Conservation (phyloP, 2,113 vertebrate species). For the Oryzias celebensis region DNA sequence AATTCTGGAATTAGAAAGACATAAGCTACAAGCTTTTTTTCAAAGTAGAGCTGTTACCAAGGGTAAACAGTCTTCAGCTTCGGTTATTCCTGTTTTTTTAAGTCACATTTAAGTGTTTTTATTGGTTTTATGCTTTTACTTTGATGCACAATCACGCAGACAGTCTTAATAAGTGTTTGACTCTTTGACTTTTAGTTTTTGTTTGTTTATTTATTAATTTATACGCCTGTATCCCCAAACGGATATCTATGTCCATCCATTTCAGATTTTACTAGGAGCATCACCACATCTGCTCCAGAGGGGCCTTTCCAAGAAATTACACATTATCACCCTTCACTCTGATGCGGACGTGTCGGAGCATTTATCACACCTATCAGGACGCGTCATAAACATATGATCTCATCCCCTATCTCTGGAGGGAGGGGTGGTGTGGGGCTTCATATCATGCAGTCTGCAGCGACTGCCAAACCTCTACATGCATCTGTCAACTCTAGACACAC, state of each 20-base stretch:
- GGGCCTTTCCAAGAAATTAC: constrained; percentile 62
- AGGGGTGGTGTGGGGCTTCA: constrained; percentile 5
- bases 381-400: constrained; percentile 59
- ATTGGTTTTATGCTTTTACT: not conserved
- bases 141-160: not conserved
- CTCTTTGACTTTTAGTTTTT: constrained; percentile 38
- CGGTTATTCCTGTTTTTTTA: too few species aligned
- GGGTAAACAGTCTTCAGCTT: too few species aligned
- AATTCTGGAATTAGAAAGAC: too few species aligned
- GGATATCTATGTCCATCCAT: constrained; percentile 46
- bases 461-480: constrained; percentile 38
- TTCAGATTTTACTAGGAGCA: constrained; percentile 66
- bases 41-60: too few species aligned
- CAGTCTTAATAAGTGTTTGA: constrained; percentile 27
- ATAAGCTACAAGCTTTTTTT: too few species aligned
- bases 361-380: constrained; percentile 71
- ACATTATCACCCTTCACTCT: constrained; percentile 65
- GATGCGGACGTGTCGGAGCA: constrained; percentile 64
- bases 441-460: constrained; percentile 16
- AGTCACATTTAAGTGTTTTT: too few species aligned
- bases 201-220: constrained; percentile 36
- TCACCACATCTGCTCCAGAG: constrained; percentile 51
- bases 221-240: constrained; percentile 32
- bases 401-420: constrained; percentile 30
- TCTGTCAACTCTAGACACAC: constrained; percentile 28